Base-by-base conservation (phyloP, 2,888 invertebrate species). In the Ommatoiulus sabulosus region DNA sequence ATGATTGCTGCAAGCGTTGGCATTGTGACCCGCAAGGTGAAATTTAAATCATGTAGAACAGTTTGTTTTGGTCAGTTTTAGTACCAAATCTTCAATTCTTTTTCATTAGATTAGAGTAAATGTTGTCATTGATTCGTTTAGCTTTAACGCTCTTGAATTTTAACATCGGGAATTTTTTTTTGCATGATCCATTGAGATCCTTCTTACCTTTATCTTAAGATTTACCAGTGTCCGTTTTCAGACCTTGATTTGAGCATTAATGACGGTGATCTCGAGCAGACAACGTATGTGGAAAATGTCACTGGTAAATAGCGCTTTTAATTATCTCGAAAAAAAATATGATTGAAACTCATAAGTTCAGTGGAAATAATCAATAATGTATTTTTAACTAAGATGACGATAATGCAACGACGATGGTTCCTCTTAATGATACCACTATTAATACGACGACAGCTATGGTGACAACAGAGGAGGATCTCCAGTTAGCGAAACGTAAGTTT, bases 1-100 rank as follows among this genome's bases (percentile, higher is more conserved):
- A 97, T 90, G 96, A 97, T 90, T 97, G 97, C 92, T 97, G 97
- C 92, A 94, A 95, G 91, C 95, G 95, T 89, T 97, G 97, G 97
- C 90, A 86, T 63, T 90, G 90, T 17, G 52, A 57, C 12, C 57
- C 52, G 87, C 44, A 48, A 17, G 87, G 87, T 87, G 20, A 44
- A 46, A 24, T 46, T 52, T 52, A 8, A 48, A 6, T 5, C 44
- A 10, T 4, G 10, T 86, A 4, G 86, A 15, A 24, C 86, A 15
- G 35, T 35, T 35, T 35, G 35, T 35, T 35, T 35, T 35, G 2
- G 35, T 35, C 35, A 12, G 7, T 80, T 80, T 80, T 35, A 35
- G 35, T 35, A 35, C 35, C 35, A n/a, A n/a, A n/a, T 80, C 35
- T 17, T 35, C 35, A 35, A 35, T 35, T 0, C 35, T 35, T 35